phyloP scores from a whole-genome alignment of 2,888 invertebrate genomes.

The Mystacides longicornis region DNA sequence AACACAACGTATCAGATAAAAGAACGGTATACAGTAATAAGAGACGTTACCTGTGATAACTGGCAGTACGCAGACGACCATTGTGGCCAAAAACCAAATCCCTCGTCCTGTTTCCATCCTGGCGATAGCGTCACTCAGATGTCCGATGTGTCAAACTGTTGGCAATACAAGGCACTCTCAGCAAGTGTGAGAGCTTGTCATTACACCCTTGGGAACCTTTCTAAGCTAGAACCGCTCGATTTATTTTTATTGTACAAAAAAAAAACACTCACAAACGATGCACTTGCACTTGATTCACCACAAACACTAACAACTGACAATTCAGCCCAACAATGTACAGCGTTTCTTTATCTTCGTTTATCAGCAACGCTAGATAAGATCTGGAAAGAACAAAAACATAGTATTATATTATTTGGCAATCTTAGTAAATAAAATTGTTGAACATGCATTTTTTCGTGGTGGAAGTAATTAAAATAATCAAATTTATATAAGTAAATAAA shows the following conservation, averaged over 20 bases:
- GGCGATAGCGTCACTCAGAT: neutral
- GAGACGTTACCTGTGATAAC: neutral
- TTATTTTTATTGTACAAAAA: neutral
- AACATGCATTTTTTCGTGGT: too few relatives aligned
- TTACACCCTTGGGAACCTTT: neutral
- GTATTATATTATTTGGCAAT: too few relatives aligned
- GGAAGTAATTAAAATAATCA: too few relatives aligned
- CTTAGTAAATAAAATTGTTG: too few relatives aligned
- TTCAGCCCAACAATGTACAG: neutral
- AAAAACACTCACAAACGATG: neutral
- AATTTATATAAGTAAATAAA: too few relatives aligned
- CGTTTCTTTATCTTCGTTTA: constrained; percentile 1
- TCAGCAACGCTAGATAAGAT: neutral
- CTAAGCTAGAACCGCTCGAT: neutral
- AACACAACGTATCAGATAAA: too few relatives aligned
- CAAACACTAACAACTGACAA: neutral
- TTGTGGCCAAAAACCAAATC: neutral
- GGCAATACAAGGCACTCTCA: neutral
- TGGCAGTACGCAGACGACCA: neutral
- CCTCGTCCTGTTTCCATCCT: neutral
- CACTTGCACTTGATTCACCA: neutral
- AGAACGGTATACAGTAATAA: too few relatives aligned
- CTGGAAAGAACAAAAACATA: too few relatives aligned
- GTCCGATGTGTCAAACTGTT: neutral
- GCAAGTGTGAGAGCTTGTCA: neutral